Base-by-base conservation (phyloP, 2,113 vertebrate species). In the Myrmecobius fasciatus region DNA sequence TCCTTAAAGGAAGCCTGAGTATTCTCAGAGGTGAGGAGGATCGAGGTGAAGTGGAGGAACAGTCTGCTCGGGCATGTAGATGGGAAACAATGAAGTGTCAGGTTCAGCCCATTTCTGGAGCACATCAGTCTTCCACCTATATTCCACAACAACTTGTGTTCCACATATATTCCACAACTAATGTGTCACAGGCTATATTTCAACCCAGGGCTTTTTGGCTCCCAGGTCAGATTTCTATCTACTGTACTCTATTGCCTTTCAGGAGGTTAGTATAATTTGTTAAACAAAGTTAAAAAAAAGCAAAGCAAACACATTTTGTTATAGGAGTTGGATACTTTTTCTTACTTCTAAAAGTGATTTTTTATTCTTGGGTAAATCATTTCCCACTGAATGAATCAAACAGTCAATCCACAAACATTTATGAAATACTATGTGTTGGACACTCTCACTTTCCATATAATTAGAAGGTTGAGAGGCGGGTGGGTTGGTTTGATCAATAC, bases 161-260 rank as follows among this genome's bases (percentile, higher is more conserved):
- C n/a, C n/a, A n/a, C n/a, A n/a, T n/a, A n/a, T n/a, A n/a, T 60
- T 36, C 12, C 4, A 67, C 10, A 36, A 36, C 31, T 36, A 12
- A 36, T 5, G 2, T 28, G 3, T 60, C 56, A 60, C 3, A 28
- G 54, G 8, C 11, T 93, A 89, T 7, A 89, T 47, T 94, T 48
- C 92, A 93, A 47, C 12, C 31, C 17, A 43, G n/a, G 22, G 8
- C 90, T 67, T 67, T 14, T 51, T 46, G 52, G 36, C 14, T 90
- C n/a, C 90, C 2, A n/a, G 3, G 2, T 94, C 51, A 93, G 91
- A 75, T 52, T 94, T 90, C 2, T 48, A 17, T 92, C 25, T 94
- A 22, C 75, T 94, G 47, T 95, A 93, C 9, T 56, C 51, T 53
- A 90, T 52, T 89, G 75, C 53, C 17, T 93, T 92, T 95, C 89